Evolutionary conservation across 2,888 invertebrate species (phyloP).

Genomic region (Podotricha telesiphe): DNA sequence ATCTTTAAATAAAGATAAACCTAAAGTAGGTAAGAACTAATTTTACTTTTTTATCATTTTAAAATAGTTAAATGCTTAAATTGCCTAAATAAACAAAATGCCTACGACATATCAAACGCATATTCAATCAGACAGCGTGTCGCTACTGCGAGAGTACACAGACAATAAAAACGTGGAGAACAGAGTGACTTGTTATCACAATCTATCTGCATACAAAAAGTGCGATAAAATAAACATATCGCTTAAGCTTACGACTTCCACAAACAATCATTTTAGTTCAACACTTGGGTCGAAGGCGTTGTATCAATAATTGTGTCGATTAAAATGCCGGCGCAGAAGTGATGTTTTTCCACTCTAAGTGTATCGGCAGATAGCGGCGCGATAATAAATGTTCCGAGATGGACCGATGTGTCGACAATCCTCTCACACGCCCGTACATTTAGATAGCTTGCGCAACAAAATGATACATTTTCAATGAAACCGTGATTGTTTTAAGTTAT

Average conservation of each 20-base stretch:
- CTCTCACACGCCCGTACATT: conserved; percentile 30
- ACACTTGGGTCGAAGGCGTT: conserved; percentile 47
- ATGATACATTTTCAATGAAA: conserved; percentile 26
- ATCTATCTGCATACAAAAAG: too few species aligned
- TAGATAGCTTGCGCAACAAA: conserved; percentile 30
- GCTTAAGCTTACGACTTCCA: conserved; percentile 36
- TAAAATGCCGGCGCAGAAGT: conserved; percentile 46
- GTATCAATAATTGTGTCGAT: conserved; percentile 61
- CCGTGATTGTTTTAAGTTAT: conserved; percentile 14
- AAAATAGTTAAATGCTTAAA: too few species aligned
- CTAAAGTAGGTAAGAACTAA: too few species aligned
- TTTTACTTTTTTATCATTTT: too few species aligned
- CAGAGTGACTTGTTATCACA: too few species aligned
- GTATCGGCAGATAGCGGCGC: conserved; percentile 36
- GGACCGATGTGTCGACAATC: conserved; percentile 25
- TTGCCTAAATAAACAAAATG: too few species aligned
- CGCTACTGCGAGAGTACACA: too few species aligned
- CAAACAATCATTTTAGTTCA: conserved; percentile 30
- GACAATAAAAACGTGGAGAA: too few species aligned
- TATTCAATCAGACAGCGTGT: too few species aligned
- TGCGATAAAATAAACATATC: conserved; percentile 10
- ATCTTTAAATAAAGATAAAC: too few species aligned
- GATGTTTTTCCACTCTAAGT: conserved; percentile 42
- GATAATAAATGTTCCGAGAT: conserved; percentile 34
- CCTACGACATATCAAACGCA: too few species aligned